Evolutionary conservation across 2,888 invertebrate genomes (phyloP), one percentile per base, ranked within the genome.

Genomic region (Doris montereyensis): DNA sequence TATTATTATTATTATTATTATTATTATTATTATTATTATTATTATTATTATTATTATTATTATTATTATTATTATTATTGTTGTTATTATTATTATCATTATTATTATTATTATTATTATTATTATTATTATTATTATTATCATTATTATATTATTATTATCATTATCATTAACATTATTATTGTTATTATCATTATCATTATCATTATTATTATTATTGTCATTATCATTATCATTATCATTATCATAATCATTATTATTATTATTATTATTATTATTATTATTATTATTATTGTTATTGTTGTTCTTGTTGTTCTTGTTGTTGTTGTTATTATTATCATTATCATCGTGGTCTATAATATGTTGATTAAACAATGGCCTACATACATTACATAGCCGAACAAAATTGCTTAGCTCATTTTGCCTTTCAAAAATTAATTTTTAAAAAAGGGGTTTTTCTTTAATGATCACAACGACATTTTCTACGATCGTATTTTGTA

Each of bases 201-300:
- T 24, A 30, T 32, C 32, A 70, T 32, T 34, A 32, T 70, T 34
- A 30, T 5, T 30, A 68, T 68, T 30, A 68, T 68, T 30, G 28
- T 68, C 68, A 68, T 68, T 30, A 68, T 68, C 68, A 68, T 68
- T 30, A 68, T 68, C 68, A 68, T 68, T 30, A 68, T 68, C 68
- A 68, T 68, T 30, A 68, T 68, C 68, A 68, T 68, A 24, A 68
- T 68, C 68, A 68, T 68, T 30, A 68, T 68, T 28, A 28, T 68
- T 24, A 68, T 68, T 41, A 41, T 41, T 41, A 41, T 41, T 41
- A 41, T 41, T 41, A 70, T 13, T 28, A 67, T 67, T 28, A 67
- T 67, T 28, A 67, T 67, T 28, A 67, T 67, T 28, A 67, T 67
- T 28, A 67, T 67, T 28, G 28, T 67, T 28, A 67, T 67, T 28